Evolutionary conservation across 2,113 vertebrate species (phyloP).

Genomic region (Pseudorhombus dupliciocellatus): DNA sequence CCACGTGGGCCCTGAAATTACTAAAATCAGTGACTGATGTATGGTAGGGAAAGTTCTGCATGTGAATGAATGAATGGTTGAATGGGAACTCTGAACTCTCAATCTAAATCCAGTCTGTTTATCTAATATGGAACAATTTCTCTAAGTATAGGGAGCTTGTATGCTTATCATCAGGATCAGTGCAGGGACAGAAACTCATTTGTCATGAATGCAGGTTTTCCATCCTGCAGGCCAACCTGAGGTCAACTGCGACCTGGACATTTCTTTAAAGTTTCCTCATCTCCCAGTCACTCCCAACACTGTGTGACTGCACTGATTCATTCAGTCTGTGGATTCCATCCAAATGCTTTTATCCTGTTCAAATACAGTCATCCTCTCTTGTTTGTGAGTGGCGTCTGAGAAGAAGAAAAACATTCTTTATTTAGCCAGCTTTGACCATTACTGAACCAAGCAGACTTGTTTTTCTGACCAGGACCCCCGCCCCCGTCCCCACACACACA

Average conservation of each 20-base stretch:
- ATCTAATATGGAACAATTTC: background rate
- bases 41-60: no score
- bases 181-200: background rate
- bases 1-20: no score
- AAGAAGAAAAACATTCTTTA: constrained; percentile 9
- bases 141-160: background rate
- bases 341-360: constrained; percentile 5
- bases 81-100: background rate
- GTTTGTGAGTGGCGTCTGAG: constrained; percentile 25
- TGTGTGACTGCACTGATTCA: constrained; percentile 5
- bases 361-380: constrained; percentile 26
- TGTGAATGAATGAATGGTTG: no score
- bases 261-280: constrained; percentile 26
- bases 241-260: background rate
- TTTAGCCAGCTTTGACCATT: constrained; percentile 32
- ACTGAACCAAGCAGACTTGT: constrained; percentile 47
- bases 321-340: constrained; percentile 5
- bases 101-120: background rate
- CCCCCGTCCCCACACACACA: background rate
- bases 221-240: constrained; percentile 10
- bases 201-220: background rate
- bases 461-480: constrained; percentile 45
- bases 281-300: constrained; percentile 1
- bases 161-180: background rate
- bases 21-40: no score